phyloP scores from a whole-genome alignment of 2,797 vertebrate species.

The Fringilla coelebs region DNA sequence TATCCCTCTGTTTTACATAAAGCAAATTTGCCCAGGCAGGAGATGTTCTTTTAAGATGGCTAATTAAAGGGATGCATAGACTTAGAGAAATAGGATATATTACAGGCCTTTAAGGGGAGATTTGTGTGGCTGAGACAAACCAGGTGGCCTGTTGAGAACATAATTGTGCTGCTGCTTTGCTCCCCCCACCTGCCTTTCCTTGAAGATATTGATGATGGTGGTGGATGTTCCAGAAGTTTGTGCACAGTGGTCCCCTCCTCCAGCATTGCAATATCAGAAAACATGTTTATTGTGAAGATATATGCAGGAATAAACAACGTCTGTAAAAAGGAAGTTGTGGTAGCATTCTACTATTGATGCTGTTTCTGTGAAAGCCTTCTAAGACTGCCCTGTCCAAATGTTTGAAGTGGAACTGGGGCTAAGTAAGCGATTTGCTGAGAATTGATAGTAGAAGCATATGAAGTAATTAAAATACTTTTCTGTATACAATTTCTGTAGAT shows the following conservation, averaged over 20 bases:
- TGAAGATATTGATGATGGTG: background rate
- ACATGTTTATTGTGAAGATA: background rate
- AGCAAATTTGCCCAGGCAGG: background rate
- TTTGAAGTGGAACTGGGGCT: background rate
- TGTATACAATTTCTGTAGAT: background rate
- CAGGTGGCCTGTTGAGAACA: background rate
- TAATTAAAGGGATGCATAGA: background rate
- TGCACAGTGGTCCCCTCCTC: background rate
- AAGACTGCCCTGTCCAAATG: background rate
- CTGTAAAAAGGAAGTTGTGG: background rate
- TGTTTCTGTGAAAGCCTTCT: background rate
- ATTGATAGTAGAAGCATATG: background rate
- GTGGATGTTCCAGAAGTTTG: background rate
- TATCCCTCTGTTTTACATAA: background rate
- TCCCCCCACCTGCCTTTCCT: background rate
- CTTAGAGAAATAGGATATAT: background rate
- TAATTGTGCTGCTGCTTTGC: background rate
- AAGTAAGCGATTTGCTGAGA: background rate
- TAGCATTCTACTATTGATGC: background rate
- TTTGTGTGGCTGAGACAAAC: background rate
- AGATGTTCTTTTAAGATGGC: background rate
- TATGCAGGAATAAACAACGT: background rate
- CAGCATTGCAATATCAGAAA: background rate
- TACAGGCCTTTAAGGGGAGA: background rate
- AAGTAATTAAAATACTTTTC: background rate